Percentiles rank a stretch among this genome's conserved stretches.
phyloP scores from a whole-genome alignment of 2,113 vertebrate species.

The Redunca redunca region DNA sequence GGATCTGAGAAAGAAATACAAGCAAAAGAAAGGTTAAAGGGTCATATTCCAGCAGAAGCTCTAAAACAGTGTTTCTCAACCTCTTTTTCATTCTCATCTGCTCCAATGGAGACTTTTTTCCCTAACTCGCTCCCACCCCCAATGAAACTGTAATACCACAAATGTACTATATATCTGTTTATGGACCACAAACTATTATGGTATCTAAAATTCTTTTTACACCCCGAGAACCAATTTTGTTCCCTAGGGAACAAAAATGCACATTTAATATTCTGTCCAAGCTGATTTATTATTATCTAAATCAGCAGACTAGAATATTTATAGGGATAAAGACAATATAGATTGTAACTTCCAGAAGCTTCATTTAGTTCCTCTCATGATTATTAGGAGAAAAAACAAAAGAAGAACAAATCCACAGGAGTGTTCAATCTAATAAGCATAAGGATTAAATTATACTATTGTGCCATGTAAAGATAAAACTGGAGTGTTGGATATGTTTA shows the following conservation, averaged over 20 bases:
- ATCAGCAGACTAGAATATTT: not conserved
- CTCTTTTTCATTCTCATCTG: not conserved
- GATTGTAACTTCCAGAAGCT: not conserved
- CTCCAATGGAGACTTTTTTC: not conserved
- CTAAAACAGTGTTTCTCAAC: not conserved
- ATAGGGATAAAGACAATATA: not conserved
- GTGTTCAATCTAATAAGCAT: not conserved
- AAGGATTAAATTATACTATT: not conserved
- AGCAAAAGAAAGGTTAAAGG: not conserved
- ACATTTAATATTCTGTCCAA: not conserved
- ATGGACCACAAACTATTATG: not conserved
- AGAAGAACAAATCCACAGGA: not conserved
- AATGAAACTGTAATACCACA: not conserved
- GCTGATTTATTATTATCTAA: not conserved
- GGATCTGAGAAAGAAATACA: not conserved
- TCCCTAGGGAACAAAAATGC: not conserved
- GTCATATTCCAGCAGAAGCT: not conserved
- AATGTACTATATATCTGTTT: not conserved
- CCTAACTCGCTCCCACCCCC: not conserved
- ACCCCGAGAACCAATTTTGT: not conserved
- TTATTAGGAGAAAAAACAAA: conserved; percentile 10
- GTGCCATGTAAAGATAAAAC: not conserved
- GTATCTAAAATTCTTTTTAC: not conserved
- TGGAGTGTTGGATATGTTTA: not conserved
- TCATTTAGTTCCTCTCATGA: conserved; percentile 13